These are phyloP conservation scores for Sinocyclocheilus anshuiensis DNA, from an alignment of 2,113 vertebrate species.

Conservation along the genomic window DNA sequence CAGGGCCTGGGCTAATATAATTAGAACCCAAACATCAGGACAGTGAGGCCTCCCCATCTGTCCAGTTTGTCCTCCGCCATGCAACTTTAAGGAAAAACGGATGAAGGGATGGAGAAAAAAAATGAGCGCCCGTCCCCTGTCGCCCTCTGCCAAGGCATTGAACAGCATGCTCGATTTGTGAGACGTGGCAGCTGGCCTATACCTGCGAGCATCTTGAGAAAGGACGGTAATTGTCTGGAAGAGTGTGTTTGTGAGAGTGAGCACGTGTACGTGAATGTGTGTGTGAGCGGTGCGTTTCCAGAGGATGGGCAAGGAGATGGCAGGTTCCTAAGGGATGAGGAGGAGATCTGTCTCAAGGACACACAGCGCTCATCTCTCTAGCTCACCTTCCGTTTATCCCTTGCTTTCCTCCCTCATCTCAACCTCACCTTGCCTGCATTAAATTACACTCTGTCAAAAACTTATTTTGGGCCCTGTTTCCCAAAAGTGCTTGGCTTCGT, in stretches of 20 bases:
- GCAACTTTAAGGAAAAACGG: constrained; percentile 51
- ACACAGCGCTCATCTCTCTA: constrained; percentile 40
- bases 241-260: constrained; percentile 69
- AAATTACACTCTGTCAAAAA: constrained; percentile 57
- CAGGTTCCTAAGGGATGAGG: constrained; percentile 50
- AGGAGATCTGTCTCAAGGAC: constrained; percentile 59
- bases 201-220: constrained; percentile 63
- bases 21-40: constrained; percentile 91
- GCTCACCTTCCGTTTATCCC: constrained; percentile 26
- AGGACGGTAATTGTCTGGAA: constrained; percentile 56
- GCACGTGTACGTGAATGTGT: constrained; percentile 47
- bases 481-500: constrained; percentile 46
- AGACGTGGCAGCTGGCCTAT: constrained; percentile 57
- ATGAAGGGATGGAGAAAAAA: constrained; percentile 41
- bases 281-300: constrained; percentile 14
- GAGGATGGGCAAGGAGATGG: constrained; percentile 48
- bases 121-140: constrained; percentile 44
- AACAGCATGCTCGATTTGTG: constrained; percentile 42
- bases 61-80: constrained; percentile 59
- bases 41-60: constrained; percentile 89
- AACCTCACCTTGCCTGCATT: constrained; percentile 53
- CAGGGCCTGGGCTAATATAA: constrained; percentile 85
- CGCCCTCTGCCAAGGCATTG: constrained; percentile 44
- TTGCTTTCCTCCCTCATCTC: constrained; percentile 41
- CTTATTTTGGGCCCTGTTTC: constrained; percentile 52